Conservation (phyloP, 2,113 vertebrate genomes). For the Crotalus horridus region DNA sequence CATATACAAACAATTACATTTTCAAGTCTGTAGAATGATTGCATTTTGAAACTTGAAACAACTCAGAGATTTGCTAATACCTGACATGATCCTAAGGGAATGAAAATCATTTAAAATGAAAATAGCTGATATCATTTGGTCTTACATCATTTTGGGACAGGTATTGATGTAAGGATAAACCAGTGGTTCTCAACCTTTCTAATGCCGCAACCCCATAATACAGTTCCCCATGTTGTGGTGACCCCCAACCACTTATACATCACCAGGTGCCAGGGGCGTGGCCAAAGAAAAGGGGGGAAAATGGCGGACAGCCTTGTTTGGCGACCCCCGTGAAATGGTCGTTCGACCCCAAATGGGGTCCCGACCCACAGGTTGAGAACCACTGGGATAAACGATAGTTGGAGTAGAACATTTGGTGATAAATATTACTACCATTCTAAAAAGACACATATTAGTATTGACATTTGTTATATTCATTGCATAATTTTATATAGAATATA, state of each 20-base stretch:
- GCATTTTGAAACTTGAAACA: not conserved
- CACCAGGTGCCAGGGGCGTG: too few relatives aligned
- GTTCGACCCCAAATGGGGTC: too few relatives aligned
- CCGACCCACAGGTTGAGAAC: too few relatives aligned
- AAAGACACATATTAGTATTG: conserved; percentile 3
- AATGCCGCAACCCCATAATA: too few relatives aligned
- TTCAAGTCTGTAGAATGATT: conserved; percentile 33
- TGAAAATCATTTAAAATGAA: conserved; percentile 37
- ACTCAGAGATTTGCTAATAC: conserved; percentile 3
- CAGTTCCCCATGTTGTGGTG: too few relatives aligned
- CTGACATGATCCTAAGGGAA: conserved; percentile 32
- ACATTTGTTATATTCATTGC: conserved; percentile 21
- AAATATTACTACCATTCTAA: not conserved
- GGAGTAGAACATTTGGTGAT: not conserved
- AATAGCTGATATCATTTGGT: conserved; percentile 14
- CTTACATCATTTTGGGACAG: not conserved
- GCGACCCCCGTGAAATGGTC: too few relatives aligned
- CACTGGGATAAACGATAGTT: not conserved
- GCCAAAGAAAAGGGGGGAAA: too few relatives aligned
- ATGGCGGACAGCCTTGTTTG: too few relatives aligned
- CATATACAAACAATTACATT: conserved; percentile 17
- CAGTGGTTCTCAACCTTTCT: too few relatives aligned
- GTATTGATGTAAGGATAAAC: conserved; percentile 16
- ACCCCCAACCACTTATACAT: too few relatives aligned
- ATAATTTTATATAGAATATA: not conserved